Percentiles rank a stretch among this genome's conserved stretches.
These are phyloP conservation scores for Sicus ferrugineus DNA, from an alignment of 2,888 invertebrate genomes.

Conservation along the genomic window DNA sequence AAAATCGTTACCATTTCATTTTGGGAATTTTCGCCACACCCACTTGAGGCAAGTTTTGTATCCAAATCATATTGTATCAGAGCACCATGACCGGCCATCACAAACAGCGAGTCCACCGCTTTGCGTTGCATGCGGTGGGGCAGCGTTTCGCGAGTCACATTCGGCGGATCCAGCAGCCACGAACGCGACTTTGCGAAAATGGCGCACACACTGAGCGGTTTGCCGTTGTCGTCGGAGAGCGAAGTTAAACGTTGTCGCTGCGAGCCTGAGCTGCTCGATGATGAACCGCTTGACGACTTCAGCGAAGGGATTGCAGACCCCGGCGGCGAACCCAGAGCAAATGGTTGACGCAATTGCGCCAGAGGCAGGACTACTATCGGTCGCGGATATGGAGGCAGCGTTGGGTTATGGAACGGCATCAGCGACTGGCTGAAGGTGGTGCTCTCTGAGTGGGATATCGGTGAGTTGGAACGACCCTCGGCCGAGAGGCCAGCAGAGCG, in stretches of 20 bases:
- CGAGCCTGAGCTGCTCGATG: slow-evolving; percentile 34
- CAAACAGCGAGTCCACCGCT: slow-evolving; percentile 84
- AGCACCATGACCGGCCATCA: slow-evolving; percentile 87
- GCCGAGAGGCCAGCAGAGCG: slow-evolving; percentile 90
- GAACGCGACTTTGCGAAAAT: slow-evolving; percentile 80
- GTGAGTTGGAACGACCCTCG: slow-evolving; percentile 76
- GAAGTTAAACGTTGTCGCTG: slow-evolving; percentile 75
- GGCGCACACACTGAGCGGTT: slow-evolving; percentile 79
- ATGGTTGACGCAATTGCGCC: slow-evolving; percentile 83
- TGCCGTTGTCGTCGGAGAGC: slow-evolving; percentile 73
- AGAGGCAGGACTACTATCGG: slow-evolving; percentile 82
- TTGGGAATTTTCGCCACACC: slow-evolving; percentile 34
- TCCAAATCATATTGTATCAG: slow-evolving; percentile 89
- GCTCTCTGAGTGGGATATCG: slow-evolving; percentile 65
- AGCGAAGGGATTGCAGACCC: slow-evolving; percentile 48
- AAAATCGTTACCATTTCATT: not conserved
- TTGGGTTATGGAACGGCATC: slow-evolving; percentile 83
- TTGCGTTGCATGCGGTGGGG: slow-evolving; percentile 66
- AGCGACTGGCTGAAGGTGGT: slow-evolving; percentile 62
- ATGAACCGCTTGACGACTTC: slow-evolving; percentile 28
- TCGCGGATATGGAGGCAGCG: slow-evolving; percentile 89
- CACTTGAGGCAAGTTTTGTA: slow-evolving; percentile 70
- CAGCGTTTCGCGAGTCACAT: slow-evolving; percentile 62
- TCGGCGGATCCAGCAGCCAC: slow-evolving; percentile 70
- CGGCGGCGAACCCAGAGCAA: slow-evolving; percentile 59